Percentiles rank a stretch among this genome's conserved stretches.
phyloP scores from a whole-genome alignment of 2,113 vertebrate species.

The Rhinogobius similis region DNA sequence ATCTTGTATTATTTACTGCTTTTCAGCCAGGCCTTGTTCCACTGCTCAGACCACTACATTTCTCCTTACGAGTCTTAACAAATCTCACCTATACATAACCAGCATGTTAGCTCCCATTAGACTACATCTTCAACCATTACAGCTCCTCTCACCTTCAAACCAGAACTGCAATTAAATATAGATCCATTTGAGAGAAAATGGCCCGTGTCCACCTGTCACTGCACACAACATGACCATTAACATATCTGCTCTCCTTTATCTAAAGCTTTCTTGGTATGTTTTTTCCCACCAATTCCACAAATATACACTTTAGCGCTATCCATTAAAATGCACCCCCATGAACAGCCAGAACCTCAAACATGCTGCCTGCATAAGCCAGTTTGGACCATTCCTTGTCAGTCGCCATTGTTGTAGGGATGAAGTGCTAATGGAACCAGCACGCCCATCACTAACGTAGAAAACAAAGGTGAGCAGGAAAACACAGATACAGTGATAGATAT shows the following conservation, averaged over 20 bases:
- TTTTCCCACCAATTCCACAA: conserved; percentile 10
- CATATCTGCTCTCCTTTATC: conserved; percentile 19
- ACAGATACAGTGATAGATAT: background rate
- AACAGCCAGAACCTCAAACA: conserved; percentile 22
- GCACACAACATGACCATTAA: conserved; percentile 4
- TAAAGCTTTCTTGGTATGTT: background rate
- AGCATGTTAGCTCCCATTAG: too few species aligned
- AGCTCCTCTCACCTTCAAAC: background rate
- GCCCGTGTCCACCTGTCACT: conserved; percentile 7
- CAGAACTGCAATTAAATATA: background rate
- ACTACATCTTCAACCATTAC: background rate
- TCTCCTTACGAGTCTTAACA: too few species aligned
- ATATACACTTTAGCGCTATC: conserved; percentile 35
- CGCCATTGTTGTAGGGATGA: conserved; percentile 40
- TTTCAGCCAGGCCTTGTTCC: too few species aligned
- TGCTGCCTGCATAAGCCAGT: conserved; percentile 27
- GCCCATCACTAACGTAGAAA: conserved; percentile 45
- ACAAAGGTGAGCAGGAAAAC: conserved; percentile 26
- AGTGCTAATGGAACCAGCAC: conserved; percentile 59
- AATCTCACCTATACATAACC: too few species aligned
- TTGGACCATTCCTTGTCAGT: too few species aligned
- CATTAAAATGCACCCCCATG: conserved; percentile 57
- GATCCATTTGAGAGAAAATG: background rate
- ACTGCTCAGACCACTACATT: too few species aligned
- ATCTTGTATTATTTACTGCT: too few species aligned